A percentile compares a stretch with the other conserved stretches of the same genome.
These are phyloP conservation scores for Uromys caudimaculatus DNA, from an alignment of 2,797 vertebrate species.

Conservation along the genomic window DNA sequence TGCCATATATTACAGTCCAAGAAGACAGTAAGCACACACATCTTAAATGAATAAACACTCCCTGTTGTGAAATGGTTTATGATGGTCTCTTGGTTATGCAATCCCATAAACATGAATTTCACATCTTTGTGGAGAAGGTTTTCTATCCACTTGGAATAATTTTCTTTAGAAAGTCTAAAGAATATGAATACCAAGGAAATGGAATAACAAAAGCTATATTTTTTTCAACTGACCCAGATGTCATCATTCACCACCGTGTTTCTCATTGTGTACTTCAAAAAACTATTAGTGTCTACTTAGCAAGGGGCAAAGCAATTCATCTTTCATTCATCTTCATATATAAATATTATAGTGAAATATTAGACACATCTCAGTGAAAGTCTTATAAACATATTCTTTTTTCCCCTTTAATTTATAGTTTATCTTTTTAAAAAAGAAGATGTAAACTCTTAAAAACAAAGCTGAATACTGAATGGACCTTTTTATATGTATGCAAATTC, in stretches of 20 bases:
- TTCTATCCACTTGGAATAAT: neutral
- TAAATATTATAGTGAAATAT: slow-evolving; percentile 19
- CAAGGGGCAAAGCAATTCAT: slow-evolving; percentile 29
- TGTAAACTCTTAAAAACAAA: slow-evolving; percentile 34
- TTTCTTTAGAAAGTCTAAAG: neutral
- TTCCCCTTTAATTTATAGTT: neutral
- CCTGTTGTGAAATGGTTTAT: neutral
- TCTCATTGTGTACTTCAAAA: neutral
- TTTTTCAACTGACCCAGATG: slow-evolving; percentile 43
- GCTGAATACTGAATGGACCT: neutral
- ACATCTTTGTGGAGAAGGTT: neutral
- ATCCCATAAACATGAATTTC: slow-evolving; percentile 2
- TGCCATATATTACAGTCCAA: neutral
- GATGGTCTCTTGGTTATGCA: neutral
- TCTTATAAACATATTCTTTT: slow-evolving; percentile 43
- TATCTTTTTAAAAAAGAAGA: neutral
- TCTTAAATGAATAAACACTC: neutral
- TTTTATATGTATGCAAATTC: neutral
- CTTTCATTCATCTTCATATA: neutral
- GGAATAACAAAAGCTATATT: neutral
- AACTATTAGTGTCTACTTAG: slow-evolving; percentile 9
- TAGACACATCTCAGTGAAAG: neutral
- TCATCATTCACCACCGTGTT: slow-evolving; percentile 22
- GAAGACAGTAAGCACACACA: neutral
- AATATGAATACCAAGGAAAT: neutral